phyloP scores from a whole-genome alignment of 2,113 vertebrate genomes.

The Tricholaema leucomelas region DNA sequence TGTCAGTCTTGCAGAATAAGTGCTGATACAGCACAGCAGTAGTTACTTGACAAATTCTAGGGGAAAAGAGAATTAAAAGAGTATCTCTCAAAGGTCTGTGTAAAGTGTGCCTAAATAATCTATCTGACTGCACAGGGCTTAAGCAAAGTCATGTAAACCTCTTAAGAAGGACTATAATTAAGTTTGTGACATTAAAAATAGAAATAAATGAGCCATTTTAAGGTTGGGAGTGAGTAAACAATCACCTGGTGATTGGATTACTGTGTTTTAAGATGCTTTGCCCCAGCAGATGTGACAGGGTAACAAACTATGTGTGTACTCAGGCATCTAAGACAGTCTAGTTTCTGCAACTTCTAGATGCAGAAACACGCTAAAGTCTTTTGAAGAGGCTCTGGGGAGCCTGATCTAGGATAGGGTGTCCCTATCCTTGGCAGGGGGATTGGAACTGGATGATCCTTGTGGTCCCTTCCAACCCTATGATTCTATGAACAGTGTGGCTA shows the following conservation, averaged over 20 bases:
- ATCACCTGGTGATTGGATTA: neutral
- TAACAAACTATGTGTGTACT: neutral
- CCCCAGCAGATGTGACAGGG: neutral
- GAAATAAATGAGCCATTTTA: neutral
- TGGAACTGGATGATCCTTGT: too few species aligned
- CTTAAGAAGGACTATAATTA: neutral
- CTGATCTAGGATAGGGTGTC: too few species aligned
- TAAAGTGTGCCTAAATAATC: neutral
- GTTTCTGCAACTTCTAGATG: too few species aligned
- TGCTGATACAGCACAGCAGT: neutral
- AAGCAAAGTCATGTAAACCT: neutral
- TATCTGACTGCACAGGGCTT: neutral
- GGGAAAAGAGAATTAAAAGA: neutral
- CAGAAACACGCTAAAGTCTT: too few species aligned
- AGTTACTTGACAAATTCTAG: neutral
- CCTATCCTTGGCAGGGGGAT: too few species aligned
- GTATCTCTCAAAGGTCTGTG: neutral
- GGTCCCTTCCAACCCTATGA: too few species aligned
- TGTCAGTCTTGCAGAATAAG: neutral
- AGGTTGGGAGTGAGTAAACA: neutral
- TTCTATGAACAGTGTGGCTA: too few species aligned
- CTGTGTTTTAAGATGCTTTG: neutral
- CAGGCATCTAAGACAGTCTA: neutral
- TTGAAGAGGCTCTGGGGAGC: too few species aligned
- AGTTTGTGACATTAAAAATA: neutral